Evolutionary conservation across 2,113 vertebrate species (phyloP).

Genomic region (Pheucticus melanocephalus): DNA sequence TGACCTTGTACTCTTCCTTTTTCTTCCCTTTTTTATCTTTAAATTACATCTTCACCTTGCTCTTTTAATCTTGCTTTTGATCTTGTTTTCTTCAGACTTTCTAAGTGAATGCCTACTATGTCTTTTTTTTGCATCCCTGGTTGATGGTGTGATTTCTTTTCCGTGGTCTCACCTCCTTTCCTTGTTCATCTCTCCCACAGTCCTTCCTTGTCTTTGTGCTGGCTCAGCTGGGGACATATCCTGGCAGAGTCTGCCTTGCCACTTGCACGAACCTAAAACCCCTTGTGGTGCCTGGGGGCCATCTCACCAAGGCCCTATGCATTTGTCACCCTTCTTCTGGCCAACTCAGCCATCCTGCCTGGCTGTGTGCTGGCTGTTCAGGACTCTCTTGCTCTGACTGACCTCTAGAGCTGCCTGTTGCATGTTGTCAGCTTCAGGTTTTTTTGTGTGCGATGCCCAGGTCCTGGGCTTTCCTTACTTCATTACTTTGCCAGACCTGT

Average conservation of each 20-base stretch:
- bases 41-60: neutral
- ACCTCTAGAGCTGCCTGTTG: neutral
- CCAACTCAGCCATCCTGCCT: neutral
- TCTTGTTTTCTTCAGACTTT: neutral
- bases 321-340: neutral
- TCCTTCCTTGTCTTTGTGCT: neutral
- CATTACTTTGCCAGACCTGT: neutral
- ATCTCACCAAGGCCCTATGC: neutral
- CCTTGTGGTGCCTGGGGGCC: fast-evolving
- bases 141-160: neutral
- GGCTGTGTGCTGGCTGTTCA: neutral
- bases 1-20: neutral
- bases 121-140: neutral
- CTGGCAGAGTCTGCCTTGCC: neutral
- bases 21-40: neutral
- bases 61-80: neutral
- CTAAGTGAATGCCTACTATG: neutral
- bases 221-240: fast-evolving
- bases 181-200: neutral
- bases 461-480: neutral
- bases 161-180: neutral
- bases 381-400: neutral
- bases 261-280: neutral
- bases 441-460: fast-evolving
- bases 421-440: neutral